Conservation (phyloP, 2,113 vertebrate genomes). For the Phyllostomus discolor region DNA sequence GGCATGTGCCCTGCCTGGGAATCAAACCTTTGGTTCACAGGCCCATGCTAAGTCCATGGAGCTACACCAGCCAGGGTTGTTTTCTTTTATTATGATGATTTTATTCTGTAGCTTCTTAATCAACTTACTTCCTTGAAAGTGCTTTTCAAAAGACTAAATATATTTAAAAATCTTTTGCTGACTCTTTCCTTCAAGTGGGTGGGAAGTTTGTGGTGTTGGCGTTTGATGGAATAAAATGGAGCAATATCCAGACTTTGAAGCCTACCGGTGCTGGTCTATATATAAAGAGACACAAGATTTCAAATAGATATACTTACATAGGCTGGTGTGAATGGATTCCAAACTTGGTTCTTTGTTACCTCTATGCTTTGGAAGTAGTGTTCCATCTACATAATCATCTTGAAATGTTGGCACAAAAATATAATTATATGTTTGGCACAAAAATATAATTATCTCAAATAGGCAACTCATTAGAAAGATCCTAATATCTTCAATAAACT, state of each 20-base stretch:
- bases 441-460: background rate
- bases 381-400: background rate
- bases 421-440: background rate
- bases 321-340: background rate
- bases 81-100: background rate
- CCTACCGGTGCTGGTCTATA: background rate
- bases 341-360: background rate
- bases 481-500: background rate
- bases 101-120: background rate
- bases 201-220: background rate
- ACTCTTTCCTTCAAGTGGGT: background rate
- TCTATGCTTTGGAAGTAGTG: background rate
- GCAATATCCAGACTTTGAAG: background rate
- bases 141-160: constrained; percentile 6
- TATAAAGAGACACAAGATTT: background rate
- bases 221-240: background rate
- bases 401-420: too few species aligned
- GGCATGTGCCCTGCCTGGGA: too few species aligned
- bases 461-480: background rate
- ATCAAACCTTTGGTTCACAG: too few species aligned
- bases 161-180: background rate
- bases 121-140: background rate
- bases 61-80: too few species aligned
- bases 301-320: background rate
- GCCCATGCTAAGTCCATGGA: too few species aligned